These are phyloP conservation scores for Halcyon malimbica DNA, from an alignment of 2,113 vertebrate species.

Conservation along the genomic window DNA sequence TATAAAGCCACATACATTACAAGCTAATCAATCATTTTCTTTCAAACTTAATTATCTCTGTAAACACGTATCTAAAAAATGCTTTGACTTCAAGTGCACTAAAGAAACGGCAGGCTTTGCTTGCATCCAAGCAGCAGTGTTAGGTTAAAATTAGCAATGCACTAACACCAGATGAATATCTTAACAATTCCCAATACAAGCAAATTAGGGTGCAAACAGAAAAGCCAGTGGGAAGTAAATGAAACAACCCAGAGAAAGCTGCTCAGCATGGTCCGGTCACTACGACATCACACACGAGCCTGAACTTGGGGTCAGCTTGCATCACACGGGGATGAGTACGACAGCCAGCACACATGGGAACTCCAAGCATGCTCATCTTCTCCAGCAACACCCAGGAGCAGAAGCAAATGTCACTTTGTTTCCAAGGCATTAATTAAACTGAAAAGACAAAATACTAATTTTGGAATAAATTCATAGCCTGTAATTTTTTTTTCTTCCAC, in stretches of 20 bases:
- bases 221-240: background rate
- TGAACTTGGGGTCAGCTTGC: background rate
- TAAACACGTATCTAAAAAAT: background rate
- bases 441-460: background rate
- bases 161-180: background rate
- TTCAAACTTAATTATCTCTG: background rate
- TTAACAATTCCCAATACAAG: background rate
- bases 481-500: fast-evolving
- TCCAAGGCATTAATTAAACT: background rate
- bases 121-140: background rate
- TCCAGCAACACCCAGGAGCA: background rate
- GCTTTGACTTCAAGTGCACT: background rate
- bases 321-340: fast-evolving
- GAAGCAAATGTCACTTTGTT: background rate
- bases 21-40: background rate
- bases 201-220: background rate
- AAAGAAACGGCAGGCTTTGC: background rate
- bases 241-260: background rate
- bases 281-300: background rate
- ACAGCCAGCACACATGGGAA: background rate
- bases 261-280: fast-evolving
- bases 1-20: background rate
- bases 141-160: background rate
- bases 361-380: background rate
- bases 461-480: background rate